Evolutionary conservation across 2,888 invertebrate species (phyloP), one percentile per base, ranked within the genome.

Genomic region (Xanthia togata): DNA sequence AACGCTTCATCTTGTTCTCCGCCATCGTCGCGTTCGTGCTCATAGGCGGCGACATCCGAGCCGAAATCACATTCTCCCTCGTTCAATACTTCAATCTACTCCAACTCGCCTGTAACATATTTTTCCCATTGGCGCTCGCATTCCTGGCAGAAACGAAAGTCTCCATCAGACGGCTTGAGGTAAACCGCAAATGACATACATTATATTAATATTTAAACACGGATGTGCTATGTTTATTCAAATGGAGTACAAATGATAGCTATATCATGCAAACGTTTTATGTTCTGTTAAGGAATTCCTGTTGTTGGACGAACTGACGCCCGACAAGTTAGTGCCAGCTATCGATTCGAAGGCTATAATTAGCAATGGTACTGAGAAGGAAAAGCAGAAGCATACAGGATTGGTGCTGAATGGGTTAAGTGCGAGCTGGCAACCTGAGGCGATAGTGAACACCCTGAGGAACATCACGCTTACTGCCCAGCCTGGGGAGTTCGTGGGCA

Each of bases 1-100:
- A 98, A 89, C 97, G 99, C 78, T 97, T 98, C 81, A 98, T 99
- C 31, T 94, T 99, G 23, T 98, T 98, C 92, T 97, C 98, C 65
- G 98, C 98, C 2, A 96, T 99, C 70, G 97, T 98, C 55, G 97
- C 98, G 0, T 98, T 97, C 88, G 98, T 98, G 50, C 93, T 98
- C 11, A 91, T 97, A 82, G 98, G 98, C 0, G 97, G 98, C 64
- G 90, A 93, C 6, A 94, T 95, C 83, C 93, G 97, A 91, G 97
- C 97, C 0, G 97, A 97, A 75, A 97, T 98, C 89, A 98, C 98
- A 0, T 98, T 98, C 93, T 97, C 98, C 0, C 96, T 98, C 89
- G 98, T 98, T 6, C 98, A 98, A 89, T 98, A 98, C 92, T 98
- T 97, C 90, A 98, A 98, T 91, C 97, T 98, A 26, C 94, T 98